A percentile compares a stretch with the other conserved stretches of the same genome.
These are phyloP conservation scores for Pedicia rivosa DNA, from an alignment of 2,888 invertebrate species.

Conservation along the genomic window DNA sequence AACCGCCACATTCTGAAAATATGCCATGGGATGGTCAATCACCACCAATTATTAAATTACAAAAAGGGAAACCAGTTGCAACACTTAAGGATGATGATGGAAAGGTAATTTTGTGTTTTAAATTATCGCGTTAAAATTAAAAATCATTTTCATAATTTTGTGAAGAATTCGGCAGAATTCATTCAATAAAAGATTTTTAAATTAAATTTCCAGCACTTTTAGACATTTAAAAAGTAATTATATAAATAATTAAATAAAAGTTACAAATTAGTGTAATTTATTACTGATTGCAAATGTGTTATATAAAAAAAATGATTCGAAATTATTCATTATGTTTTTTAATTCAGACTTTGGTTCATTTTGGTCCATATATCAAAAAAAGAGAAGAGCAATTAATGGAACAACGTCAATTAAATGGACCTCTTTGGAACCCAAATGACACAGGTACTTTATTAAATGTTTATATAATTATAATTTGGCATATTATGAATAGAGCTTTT, in stretches of 20 bases:
- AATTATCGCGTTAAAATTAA: no score
- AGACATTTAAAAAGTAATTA: no score
- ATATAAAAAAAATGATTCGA: neutral
- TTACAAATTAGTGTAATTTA: no score
- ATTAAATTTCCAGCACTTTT: no score
- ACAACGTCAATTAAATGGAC: conserved; percentile 31
- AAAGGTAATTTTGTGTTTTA: conserved; percentile 35
- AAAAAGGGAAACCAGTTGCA: conserved; percentile 78
- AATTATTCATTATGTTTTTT: conserved; percentile 8
- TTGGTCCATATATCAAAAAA: conserved; percentile 66
- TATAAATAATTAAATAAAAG: no score
- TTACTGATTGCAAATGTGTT: no score
- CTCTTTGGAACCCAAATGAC: conserved; percentile 32
- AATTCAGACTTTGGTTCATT: conserved; percentile 65
- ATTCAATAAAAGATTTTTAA: no score
- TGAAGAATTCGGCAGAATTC: no score
- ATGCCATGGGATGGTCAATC: conserved; percentile 86
- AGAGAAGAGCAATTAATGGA: conserved; percentile 45
- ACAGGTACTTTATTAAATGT: no score
- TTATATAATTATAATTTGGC: no score
- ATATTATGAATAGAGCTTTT: no score
- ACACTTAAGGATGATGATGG: conserved; percentile 47
- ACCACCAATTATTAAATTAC: conserved; percentile 77
- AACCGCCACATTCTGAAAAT: conserved; percentile 37
- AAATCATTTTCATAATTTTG: no score